Evolutionary conservation across 1,140 invertebrate species (phyloP), one percentile per base, ranked within the genome.

Genomic region (Pseudomyrmex dendroicus): DNA sequence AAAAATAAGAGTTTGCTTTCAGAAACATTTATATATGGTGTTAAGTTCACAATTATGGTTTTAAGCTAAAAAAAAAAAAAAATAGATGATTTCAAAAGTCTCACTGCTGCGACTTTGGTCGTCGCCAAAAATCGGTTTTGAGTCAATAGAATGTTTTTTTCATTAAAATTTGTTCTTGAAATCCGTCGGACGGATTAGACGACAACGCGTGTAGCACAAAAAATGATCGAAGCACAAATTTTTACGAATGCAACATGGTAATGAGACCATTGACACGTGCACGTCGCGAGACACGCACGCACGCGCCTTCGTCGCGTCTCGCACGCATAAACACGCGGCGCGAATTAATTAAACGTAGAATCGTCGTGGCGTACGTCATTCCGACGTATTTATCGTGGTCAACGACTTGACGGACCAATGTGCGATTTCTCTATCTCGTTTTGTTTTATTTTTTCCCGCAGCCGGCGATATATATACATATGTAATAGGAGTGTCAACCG

Each of bases 301-400:
- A 76, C 61, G 56, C 35, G 54, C 3, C 35, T 57, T 44, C 57
- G 57, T 63, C 73, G 50, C 73, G 12, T 17, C 63, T 68, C 17
- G 35, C 22, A 64, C 59, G 59, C 73, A 54, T 54, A 56, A 50
- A 50, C 64, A 70, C 17, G 76, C 64, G 52, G 44, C 25, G 56
- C 64, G 64, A 78, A 78, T 78, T 78, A 78, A 78, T 78, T 78
- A 35, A 76, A 77, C 44, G 22, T 22, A 48, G 44, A 78, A 78
- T 78, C 44, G 50, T 9, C 50, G 62, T 54, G 25, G 17, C 61
- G 48, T 66, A 9, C n/a, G 15, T 57, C 25, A 56, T 25, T 68
- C 50, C 15, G 74, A 15, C 76, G 52, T 68, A 44, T 63, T 35
- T 68, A 15, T 25, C 8, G 52, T 78, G 66, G 66, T 78, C 76